Evolutionary conservation across 1,140 invertebrate genomes (phyloP).

Genomic region (Drosophila insularis): DNA sequence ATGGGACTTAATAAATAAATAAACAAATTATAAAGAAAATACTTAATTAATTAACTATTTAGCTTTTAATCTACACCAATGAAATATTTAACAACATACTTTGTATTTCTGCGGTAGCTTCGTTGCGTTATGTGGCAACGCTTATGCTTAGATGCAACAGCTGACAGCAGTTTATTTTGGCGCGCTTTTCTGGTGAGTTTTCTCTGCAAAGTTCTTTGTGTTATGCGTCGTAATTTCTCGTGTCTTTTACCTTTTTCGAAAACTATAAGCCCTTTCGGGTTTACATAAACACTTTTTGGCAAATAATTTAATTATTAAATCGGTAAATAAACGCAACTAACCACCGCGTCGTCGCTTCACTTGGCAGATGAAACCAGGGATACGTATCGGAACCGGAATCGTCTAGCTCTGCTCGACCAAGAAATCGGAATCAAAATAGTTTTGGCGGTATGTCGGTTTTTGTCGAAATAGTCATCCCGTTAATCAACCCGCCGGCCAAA

Average conservation of each 20-base stretch:
- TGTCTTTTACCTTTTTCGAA: background rate
- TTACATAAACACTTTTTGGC: background rate
- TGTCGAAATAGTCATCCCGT: too few species aligned
- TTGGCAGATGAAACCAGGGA: background rate
- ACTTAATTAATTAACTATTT: background rate
- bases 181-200: slow-evolving; percentile 35
- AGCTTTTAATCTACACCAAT: background rate
- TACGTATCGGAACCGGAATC: background rate
- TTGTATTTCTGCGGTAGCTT: background rate
- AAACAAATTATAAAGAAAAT: background rate
- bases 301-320: background rate
- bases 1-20: background rate
- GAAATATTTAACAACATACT: slow-evolving; percentile 4
- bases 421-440: background rate
- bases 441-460: background rate
- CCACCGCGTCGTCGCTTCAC: background rate
- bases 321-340: background rate
- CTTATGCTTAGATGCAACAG: slow-evolving; percentile 42
- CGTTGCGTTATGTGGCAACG: slow-evolving; percentile 30
- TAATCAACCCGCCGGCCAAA: too few species aligned
- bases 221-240: background rate
- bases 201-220: background rate
- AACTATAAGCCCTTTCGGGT: background rate
- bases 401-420: background rate
- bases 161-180: slow-evolving; percentile 34